Conservation (phyloP, 2,888 invertebrate genomes). For the Brenthis hecate region DNA sequence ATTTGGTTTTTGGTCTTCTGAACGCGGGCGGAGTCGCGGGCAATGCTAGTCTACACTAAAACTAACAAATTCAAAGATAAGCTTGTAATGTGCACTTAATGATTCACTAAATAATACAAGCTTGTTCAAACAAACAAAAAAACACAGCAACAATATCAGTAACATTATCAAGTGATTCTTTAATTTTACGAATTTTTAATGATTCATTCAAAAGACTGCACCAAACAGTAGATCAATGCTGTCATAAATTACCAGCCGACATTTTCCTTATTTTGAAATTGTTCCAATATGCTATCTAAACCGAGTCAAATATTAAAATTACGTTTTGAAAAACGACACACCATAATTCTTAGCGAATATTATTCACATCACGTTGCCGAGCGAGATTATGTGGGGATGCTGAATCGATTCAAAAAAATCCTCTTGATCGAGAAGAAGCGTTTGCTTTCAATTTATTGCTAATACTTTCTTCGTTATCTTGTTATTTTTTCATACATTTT, state of each 20-base stretch:
- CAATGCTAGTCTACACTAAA: no score
- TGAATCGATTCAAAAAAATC: slow-evolving; percentile 35
- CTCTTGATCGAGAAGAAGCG: slow-evolving; percentile 25
- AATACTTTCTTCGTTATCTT: slow-evolving; percentile 28
- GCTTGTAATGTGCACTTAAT: no score
- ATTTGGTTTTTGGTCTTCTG: no score
- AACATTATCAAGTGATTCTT: no score
- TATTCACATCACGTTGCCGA: slow-evolving; percentile 39
- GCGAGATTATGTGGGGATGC: slow-evolving; percentile 39
- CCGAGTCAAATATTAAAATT: slow-evolving; percentile 38
- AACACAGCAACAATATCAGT: no score
- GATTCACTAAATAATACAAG: no score
- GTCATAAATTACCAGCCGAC: slow-evolving; percentile 11
- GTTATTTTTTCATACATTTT: slow-evolving; percentile 19
- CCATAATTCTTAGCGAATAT: slow-evolving; percentile 34
- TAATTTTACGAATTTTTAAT: no score
- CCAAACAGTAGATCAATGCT: slow-evolving; percentile 6
- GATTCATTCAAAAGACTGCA: not conserved
- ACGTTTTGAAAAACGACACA: slow-evolving; percentile 33
- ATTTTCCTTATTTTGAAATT: slow-evolving; percentile 28
- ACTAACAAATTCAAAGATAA: no score
- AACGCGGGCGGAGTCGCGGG: no score
- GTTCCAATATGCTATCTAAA: slow-evolving; percentile 24
- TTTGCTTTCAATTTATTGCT: slow-evolving; percentile 33
- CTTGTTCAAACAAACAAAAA: no score